Conservation (phyloP, 2,797 vertebrate genomes). For the Muscicapa comitata region DNA sequence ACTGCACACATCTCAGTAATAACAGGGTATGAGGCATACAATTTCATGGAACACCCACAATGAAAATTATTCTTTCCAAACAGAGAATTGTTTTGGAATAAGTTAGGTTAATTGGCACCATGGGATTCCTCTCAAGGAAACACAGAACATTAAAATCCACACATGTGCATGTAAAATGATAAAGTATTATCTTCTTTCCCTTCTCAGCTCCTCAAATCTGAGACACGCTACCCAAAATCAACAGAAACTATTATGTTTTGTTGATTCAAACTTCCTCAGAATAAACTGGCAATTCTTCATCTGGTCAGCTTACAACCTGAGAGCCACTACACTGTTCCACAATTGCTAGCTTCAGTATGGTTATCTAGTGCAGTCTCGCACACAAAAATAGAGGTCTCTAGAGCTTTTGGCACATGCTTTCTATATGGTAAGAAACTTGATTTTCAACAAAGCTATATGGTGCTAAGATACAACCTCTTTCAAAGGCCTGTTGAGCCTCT, state of each 20-base stretch:
- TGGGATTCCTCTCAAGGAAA: constrained; percentile 88
- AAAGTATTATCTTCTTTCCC: constrained; percentile 81
- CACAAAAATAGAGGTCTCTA: constrained; percentile 71
- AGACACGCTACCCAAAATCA: constrained; percentile 77
- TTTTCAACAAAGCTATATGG: constrained; percentile 70
- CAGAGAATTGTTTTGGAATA: constrained; percentile 92
- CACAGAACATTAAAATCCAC: constrained; percentile 90
- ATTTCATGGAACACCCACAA: constrained; percentile 87
- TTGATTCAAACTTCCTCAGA: constrained; percentile 79
- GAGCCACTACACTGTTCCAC: constrained; percentile 45
- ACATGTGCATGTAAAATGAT: constrained; percentile 85
- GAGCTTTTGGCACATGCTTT: constrained; percentile 41
- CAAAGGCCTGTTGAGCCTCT: neutral
- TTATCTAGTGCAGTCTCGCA: constrained; percentile 31
- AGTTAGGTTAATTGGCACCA: constrained; percentile 91
- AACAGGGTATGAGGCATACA: constrained; percentile 80
- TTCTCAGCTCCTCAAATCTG: constrained; percentile 65
- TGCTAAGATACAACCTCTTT: neutral
- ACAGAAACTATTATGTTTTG: constrained; percentile 82
- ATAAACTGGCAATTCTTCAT: constrained; percentile 78
- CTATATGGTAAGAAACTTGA: constrained; percentile 76
- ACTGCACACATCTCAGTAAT: constrained; percentile 79
- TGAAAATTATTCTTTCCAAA: constrained; percentile 86
- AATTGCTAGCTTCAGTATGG: constrained; percentile 10
- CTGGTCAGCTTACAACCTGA: constrained; percentile 46